Percentiles rank a stretch among this genome's conserved stretches.
These are phyloP conservation scores for Pandion haliaetus DNA, from an alignment of 2,113 vertebrate genomes.

Conservation along the genomic window DNA sequence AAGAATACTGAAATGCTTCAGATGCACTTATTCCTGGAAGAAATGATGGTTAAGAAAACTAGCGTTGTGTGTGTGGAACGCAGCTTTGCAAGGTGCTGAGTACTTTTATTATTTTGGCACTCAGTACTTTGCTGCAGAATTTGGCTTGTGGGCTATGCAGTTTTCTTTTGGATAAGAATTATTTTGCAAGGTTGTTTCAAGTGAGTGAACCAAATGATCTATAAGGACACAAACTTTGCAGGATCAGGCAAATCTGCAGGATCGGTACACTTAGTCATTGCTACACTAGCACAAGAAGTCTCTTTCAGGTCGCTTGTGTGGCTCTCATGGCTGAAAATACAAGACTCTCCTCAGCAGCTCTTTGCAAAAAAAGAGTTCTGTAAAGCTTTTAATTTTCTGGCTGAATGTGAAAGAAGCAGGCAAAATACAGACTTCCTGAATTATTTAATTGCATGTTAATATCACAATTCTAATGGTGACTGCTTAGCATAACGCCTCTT, in stretches of 20 bases:
- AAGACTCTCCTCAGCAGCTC: background rate
- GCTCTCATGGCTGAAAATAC: background rate
- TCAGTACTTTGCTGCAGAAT: slow-evolving; percentile 8
- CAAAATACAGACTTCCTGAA: background rate
- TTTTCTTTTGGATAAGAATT: background rate
- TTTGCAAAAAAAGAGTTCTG: background rate
- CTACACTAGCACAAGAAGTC: background rate
- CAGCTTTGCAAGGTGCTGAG: slow-evolving; percentile 29
- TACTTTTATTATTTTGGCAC: slow-evolving; percentile 33
- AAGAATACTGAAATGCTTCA: background rate
- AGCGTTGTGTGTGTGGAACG: background rate
- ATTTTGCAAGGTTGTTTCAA: background rate
- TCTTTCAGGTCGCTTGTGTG: background rate
- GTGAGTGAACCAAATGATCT: background rate
- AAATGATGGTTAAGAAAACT: background rate
- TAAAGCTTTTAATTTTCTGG: background rate
- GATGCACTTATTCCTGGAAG: background rate
- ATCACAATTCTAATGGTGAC: background rate
- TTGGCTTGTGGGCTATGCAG: background rate
- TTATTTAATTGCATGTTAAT: background rate
- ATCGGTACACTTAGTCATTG: background rate
- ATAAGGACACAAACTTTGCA: background rate
- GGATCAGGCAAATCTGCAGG: background rate
- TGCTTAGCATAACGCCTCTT: background rate
- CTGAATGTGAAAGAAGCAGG: background rate